These are phyloP conservation scores for Oryzias dopingdopingensis DNA, from an alignment of 2,797 vertebrate species.

Conservation along the genomic window DNA sequence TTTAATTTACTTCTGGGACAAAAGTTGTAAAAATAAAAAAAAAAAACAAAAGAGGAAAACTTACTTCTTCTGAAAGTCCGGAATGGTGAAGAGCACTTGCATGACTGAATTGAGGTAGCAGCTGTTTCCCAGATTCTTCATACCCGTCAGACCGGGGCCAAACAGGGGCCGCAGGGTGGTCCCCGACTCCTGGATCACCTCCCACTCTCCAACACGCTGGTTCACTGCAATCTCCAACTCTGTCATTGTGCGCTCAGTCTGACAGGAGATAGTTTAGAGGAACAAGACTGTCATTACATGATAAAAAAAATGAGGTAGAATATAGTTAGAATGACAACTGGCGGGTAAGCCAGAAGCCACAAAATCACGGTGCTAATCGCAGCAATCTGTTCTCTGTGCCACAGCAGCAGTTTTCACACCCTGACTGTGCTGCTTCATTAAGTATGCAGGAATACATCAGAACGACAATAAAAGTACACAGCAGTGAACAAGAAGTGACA, in stretches of 20 bases:
- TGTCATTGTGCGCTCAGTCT: constrained; percentile 98
- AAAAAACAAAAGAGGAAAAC: constrained; percentile 22
- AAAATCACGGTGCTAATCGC: constrained; percentile 19
- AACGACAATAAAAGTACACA: constrained; percentile 33
- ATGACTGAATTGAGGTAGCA: constrained; percentile 99
- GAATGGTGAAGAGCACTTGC: constrained; percentile 99
- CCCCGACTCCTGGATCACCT: constrained; percentile 96
- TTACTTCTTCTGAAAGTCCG: constrained; percentile 97
- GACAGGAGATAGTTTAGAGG: constrained; percentile 15
- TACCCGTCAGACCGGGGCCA: constrained; percentile 92
- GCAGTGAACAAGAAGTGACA: constrained; percentile 26
- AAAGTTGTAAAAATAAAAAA: not conserved
- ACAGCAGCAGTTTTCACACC: constrained; percentile 9
- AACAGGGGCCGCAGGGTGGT: constrained; percentile 89
- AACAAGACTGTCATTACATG: not conserved
- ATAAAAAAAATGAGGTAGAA: constrained; percentile 4
- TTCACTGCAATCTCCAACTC: constrained; percentile 99
- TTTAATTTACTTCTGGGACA: not conserved
- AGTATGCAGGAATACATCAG: constrained; percentile 34
- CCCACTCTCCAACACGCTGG: constrained; percentile 98
- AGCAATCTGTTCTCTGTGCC: constrained; percentile 26
- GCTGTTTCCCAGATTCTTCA: constrained; percentile 98
- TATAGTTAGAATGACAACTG: constrained; percentile 17
- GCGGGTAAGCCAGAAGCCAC: constrained; percentile 6
- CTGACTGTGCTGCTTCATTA: constrained; percentile 40